phyloP scores from a whole-genome alignment of 2,888 invertebrate genomes.

The Caprella mutica region DNA sequence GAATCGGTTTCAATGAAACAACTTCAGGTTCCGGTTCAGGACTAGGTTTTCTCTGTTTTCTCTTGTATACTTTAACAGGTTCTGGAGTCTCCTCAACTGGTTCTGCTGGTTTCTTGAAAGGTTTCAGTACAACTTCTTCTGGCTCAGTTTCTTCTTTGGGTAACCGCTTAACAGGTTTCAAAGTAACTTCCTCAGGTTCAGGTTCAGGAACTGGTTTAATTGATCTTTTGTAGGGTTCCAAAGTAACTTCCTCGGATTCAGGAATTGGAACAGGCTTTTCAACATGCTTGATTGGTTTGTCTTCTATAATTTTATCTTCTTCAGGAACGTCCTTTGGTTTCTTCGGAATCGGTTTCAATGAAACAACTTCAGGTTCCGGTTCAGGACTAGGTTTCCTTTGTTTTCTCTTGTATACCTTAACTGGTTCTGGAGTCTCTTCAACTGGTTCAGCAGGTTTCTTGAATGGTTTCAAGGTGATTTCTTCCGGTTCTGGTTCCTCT shows the following conservation, averaged over 20 bases:
- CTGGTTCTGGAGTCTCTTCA: neutral
- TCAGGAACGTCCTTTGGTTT: neutral
- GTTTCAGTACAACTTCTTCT: conserved; percentile 7
- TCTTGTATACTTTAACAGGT: neutral
- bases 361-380: neutral
- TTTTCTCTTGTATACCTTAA: neutral
- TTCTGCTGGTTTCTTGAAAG: neutral
- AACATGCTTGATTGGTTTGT: neutral
- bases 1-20: conserved; percentile 9
- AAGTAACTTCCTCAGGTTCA: neutral
- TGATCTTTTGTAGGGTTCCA: neutral
- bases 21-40: conserved; percentile 11
- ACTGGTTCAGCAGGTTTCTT: neutral
- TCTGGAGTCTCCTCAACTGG: neutral
- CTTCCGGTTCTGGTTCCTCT: conserved; percentile 7
- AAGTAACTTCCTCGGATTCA: neutral
- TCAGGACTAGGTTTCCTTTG: neutral
- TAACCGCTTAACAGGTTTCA: neutral
- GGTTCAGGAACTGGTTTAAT: neutral
- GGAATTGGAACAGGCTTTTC: conserved; percentile 3
- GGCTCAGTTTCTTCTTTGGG: conserved; percentile 10
- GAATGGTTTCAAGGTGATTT: neutral
- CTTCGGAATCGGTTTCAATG: neutral
- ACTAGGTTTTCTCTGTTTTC: neutral
- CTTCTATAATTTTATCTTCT: neutral